Evolutionary conservation across 2,888 invertebrate species (phyloP).

Genomic region (Xestia xanthographa): DNA sequence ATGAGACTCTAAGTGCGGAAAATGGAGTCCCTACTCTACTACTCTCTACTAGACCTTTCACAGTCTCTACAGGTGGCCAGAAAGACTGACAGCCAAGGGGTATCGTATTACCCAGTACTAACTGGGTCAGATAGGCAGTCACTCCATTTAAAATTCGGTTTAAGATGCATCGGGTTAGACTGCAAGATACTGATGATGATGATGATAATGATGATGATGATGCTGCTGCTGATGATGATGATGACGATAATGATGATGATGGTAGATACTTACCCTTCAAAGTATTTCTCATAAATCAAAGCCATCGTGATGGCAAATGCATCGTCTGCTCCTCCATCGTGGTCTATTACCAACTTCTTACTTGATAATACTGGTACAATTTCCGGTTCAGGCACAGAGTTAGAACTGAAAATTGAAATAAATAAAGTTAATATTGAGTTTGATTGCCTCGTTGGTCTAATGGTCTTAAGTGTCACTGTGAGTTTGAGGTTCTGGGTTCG

Average conservation of each 20-base stretch:
- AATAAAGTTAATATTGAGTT: background rate
- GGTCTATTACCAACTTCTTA: constrained; percentile 77
- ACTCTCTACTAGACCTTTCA: no score
- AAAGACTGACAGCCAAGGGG: background rate
- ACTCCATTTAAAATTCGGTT: background rate
- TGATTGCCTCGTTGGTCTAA: background rate
- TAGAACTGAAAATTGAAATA: constrained; percentile 42
- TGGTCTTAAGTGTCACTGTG: no score
- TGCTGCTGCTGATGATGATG: no score
- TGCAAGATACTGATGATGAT: background rate
- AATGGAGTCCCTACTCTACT: no score
- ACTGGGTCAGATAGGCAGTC: background rate
- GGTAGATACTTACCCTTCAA: constrained; percentile 74
- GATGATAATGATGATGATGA: background rate
- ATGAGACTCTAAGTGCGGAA: no score
- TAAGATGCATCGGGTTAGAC: no score
- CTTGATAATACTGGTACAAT: background rate
- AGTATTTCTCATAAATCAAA: constrained; percentile 78
- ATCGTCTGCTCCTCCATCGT: constrained; percentile 85
- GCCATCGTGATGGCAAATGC: constrained; percentile 82
- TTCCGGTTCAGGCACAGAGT: background rate
- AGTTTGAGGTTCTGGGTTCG: no score
- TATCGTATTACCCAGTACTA: no score
- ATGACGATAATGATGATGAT: background rate
- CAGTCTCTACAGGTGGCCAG: no score